phyloP scores from a whole-genome alignment of 2,797 vertebrate species.

The Enteromius viviparus region DNA sequence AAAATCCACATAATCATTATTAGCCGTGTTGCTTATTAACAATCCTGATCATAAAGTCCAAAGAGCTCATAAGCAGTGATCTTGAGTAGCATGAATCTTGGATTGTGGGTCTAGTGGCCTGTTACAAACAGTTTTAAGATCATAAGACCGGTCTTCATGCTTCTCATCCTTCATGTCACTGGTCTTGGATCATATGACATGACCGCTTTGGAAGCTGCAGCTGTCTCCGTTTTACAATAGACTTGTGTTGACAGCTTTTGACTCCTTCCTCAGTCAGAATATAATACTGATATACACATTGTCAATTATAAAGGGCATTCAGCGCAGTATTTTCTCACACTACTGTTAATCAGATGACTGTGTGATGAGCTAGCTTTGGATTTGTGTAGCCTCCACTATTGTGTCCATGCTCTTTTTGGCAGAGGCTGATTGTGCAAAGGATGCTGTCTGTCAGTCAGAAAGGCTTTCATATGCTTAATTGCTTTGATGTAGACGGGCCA shows the following conservation, averaged over 20 bases:
- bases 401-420: conserved; percentile 35
- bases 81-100: background rate
- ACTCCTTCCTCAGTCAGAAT: background rate
- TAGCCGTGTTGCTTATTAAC: background rate
- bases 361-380: conserved; percentile 1
- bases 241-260: background rate
- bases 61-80: background rate
- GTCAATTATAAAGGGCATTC: background rate
- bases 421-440: conserved; percentile 26
- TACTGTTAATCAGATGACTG: background rate
- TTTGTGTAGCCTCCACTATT: conserved; percentile 32
- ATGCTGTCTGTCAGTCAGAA: conserved; percentile 26
- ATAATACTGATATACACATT: background rate
- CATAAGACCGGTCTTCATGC: background rate
- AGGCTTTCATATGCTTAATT: conserved; percentile 55
- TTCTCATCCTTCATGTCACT: background rate
- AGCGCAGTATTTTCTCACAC: background rate
- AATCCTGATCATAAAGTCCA: background rate
- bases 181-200: background rate
- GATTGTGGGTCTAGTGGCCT: background rate
- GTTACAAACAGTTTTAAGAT: background rate
- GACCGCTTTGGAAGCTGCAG: conserved; percentile 10
- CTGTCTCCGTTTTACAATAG: conserved; percentile 17
- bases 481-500: conserved; percentile 49
- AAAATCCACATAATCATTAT: background rate